A percentile compares a stretch with the other conserved stretches of the same genome.
Conservation (phyloP, 2,113 vertebrate species). For the Bubalus kerabau region DNA sequence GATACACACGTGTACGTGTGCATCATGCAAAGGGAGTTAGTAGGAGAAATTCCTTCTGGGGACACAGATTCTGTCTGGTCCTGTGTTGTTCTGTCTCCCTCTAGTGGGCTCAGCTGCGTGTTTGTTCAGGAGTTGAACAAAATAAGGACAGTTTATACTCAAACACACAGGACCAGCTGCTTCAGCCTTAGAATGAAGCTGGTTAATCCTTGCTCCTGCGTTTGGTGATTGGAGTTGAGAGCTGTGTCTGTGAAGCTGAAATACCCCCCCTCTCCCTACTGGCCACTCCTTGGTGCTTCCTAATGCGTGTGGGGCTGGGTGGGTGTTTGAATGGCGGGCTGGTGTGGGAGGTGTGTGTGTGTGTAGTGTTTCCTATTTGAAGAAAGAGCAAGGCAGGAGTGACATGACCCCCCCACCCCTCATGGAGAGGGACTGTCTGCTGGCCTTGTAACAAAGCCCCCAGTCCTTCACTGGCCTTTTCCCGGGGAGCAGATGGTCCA, state of each 20-base stretch:
- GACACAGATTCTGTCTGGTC: neutral
- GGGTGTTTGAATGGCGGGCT: neutral
- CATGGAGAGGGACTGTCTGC: neutral
- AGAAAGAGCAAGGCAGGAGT: neutral
- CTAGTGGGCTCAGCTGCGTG: neutral
- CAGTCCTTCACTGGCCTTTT: neutral
- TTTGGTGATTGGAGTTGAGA: neutral
- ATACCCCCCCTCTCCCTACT: accelerated
- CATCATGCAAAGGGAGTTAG: neutral
- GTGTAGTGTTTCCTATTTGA: neutral
- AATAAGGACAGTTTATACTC: neutral
- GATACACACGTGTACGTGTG: accelerated
- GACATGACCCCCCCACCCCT: accelerated
- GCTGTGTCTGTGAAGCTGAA: neutral
- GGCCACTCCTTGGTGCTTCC: neutral
- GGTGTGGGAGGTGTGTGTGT: too few relatives aligned
- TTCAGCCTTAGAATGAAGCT: accelerated
- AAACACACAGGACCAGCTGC: neutral
- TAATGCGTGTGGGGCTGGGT: accelerated
- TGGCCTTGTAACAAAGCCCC: neutral
- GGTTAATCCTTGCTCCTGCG: neutral
- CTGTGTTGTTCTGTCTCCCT: neutral
- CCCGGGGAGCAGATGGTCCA: neutral
- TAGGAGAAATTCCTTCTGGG: neutral
- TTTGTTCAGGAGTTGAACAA: neutral